Evolutionary conservation across 2,113 vertebrate species (phyloP).

Genomic region (Pseudolaguvia tuberculata): DNA sequence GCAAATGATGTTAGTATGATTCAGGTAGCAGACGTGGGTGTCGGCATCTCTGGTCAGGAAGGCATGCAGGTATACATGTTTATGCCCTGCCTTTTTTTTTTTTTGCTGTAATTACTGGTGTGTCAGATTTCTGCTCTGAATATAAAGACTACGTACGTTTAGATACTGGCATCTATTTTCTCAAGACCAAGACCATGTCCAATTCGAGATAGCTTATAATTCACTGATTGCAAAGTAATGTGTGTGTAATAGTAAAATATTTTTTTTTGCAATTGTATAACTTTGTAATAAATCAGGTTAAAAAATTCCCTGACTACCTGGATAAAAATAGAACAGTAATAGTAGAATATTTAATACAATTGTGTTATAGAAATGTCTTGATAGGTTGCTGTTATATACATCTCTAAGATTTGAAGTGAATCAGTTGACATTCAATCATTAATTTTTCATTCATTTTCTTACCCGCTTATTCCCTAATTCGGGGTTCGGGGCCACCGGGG

Average conservation of each 20-base stretch:
- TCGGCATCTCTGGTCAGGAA: constrained; percentile 81
- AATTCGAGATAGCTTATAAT: neutral
- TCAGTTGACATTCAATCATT: too few relatives aligned
- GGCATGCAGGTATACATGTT: constrained; percentile 79
- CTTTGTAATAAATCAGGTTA: too few relatives aligned
- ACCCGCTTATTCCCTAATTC: too few relatives aligned
- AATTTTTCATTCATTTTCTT: too few relatives aligned
- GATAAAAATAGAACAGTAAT: neutral
- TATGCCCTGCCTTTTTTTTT: neutral
- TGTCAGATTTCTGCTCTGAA: constrained; percentile 1
- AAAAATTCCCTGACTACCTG: neutral
- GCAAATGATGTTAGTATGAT: constrained; percentile 89
- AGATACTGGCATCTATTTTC: neutral
- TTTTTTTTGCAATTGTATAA: too few relatives aligned
- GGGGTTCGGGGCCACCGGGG: too few relatives aligned
- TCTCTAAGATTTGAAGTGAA: neutral
- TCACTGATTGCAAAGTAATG: neutral
- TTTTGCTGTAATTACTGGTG: neutral
- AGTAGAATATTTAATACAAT: too few relatives aligned
- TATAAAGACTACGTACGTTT: constrained; percentile 5
- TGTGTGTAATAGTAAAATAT: neutral
- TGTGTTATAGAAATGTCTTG: neutral
- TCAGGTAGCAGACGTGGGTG: constrained; percentile 75
- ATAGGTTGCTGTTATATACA: neutral
- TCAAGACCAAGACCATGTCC: neutral